Percentiles rank a stretch among this genome's conserved stretches.
These are phyloP conservation scores for Hydrolagus colliei DNA, from an alignment of 2,797 vertebrate genomes.

Conservation along the genomic window DNA sequence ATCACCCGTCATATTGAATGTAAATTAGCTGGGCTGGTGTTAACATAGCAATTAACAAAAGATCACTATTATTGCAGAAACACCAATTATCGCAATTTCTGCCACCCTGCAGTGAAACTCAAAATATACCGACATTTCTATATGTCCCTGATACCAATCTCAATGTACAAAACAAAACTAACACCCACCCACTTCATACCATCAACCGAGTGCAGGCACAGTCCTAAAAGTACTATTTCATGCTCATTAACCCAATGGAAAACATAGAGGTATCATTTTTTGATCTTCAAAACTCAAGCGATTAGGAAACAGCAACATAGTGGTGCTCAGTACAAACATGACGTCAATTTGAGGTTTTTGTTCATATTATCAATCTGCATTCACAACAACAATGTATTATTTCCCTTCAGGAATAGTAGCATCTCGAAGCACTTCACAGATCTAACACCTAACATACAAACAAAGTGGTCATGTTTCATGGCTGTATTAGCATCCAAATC, in stretches of 20 bases:
- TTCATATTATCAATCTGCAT: background rate
- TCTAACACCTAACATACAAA: background rate
- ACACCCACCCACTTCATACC: background rate
- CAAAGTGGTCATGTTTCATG: background rate
- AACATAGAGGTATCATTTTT: background rate
- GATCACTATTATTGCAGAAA: background rate
- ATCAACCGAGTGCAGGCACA: too few relatives aligned
- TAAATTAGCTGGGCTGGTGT: background rate
- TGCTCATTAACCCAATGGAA: background rate
- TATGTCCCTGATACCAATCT: background rate
- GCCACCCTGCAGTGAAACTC: background rate
- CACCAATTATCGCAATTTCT: background rate
- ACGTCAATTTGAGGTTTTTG: background rate
- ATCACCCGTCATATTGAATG: background rate
- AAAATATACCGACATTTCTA: background rate
- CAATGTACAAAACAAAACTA: background rate
- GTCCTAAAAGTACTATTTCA: background rate
- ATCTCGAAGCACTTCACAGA: background rate
- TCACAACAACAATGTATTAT: background rate
- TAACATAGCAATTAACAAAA: constrained; percentile 12
- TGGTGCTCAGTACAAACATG: too few relatives aligned
- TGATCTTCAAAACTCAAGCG: background rate
- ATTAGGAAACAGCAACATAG: background rate
- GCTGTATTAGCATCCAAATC: background rate
- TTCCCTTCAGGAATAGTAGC: background rate